A percentile compares a stretch with the other conserved stretches of the same genome.
Evolutionary conservation across 2,888 invertebrate species (phyloP).

Genomic region (Endotricha flammealis): DNA sequence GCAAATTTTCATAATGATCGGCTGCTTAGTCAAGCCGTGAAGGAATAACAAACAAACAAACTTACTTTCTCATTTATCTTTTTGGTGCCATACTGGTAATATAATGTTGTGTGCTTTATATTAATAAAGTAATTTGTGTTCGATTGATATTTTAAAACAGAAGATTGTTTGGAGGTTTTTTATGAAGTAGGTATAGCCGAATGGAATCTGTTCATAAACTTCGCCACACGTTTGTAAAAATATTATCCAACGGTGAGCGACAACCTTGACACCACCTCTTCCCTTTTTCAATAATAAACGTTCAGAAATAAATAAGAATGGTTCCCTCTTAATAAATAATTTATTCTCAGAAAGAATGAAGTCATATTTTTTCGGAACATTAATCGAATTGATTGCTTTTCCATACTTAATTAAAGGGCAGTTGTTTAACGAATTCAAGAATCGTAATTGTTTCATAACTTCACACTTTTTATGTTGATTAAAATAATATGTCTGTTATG

Average conservation of each 20-base stretch:
- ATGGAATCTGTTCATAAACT: too few relatives aligned
- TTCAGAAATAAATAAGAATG: conserved; percentile 39
- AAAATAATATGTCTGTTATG: conserved; percentile 23
- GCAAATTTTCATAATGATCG: too few relatives aligned
- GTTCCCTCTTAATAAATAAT: conserved; percentile 37
- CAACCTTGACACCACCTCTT: conserved; percentile 9
- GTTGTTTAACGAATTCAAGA: conserved; percentile 27
- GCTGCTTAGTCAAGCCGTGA: too few relatives aligned
- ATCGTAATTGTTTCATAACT: conserved; percentile 47
- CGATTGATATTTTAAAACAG: too few relatives aligned
- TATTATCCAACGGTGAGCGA: background rate
- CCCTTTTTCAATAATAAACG: conserved; percentile 33
- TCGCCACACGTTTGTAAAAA: too few relatives aligned
- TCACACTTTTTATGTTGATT: conserved; percentile 34
- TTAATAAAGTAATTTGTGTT: too few relatives aligned
- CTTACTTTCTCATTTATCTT: too few relatives aligned
- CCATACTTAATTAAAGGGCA: conserved; percentile 29
- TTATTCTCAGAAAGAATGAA: conserved; percentile 31
- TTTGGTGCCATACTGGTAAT: too few relatives aligned
- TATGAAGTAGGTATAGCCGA: too few relatives aligned
- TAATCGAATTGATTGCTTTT: conserved; percentile 37
- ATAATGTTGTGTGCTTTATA: too few relatives aligned
- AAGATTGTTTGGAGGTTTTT: too few relatives aligned
- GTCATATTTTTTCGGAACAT: conserved; percentile 37
- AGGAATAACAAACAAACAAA: too few relatives aligned